phyloP scores from a whole-genome alignment of 2,888 invertebrate genomes.

The Apodemia hepburni region DNA sequence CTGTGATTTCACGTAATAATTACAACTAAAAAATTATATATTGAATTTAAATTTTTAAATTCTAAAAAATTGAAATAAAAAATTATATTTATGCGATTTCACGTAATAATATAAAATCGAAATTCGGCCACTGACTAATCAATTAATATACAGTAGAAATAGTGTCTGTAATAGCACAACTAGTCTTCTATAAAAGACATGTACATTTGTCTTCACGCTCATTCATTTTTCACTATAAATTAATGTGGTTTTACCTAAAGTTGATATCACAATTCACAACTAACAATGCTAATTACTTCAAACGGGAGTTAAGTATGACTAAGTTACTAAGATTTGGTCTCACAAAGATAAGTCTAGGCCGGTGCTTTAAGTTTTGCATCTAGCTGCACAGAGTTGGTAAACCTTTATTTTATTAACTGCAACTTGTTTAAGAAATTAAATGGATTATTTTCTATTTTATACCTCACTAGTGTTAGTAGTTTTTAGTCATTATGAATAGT shows the following conservation, averaged over 20 bases:
- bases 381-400: slow-evolving; percentile 38
- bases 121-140: too few relatives aligned
- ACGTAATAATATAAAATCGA: too few relatives aligned
- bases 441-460: slow-evolving; percentile 1
- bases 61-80: too few relatives aligned
- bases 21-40: too few relatives aligned
- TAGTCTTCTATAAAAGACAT: not conserved
- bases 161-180: too few relatives aligned
- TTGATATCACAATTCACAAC: slow-evolving; percentile 46
- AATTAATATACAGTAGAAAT: too few relatives aligned
- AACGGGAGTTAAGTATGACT: slow-evolving; percentile 37
- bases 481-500: not conserved
- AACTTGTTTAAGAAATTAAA: slow-evolving; percentile 37
- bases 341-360: slow-evolving; percentile 37
- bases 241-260: slow-evolving; percentile 34
- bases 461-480: not conserved
- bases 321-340: slow-evolving; percentile 35
- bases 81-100: too few relatives aligned
- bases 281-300: slow-evolving; percentile 51
- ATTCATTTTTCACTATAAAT: not conserved
- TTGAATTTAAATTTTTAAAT: too few relatives aligned
- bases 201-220: not conserved
- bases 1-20: too few relatives aligned
- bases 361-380: slow-evolving; percentile 35
- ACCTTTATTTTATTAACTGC: slow-evolving; percentile 34